phyloP scores from a whole-genome alignment of 2,888 invertebrate species.

The Chymomyza fuscimana region DNA sequence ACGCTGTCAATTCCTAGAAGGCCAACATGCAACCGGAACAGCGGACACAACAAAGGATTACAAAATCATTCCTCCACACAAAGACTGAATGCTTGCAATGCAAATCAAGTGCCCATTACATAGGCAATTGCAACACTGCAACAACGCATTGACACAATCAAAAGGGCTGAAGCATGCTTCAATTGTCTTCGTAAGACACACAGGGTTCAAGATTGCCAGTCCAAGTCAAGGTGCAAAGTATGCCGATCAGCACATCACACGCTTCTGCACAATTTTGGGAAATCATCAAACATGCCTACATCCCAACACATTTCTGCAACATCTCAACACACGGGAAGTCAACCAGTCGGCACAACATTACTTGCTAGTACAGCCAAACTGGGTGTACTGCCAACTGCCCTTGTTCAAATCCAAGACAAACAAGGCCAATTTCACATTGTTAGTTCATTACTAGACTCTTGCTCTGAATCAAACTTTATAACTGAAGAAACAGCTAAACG shows the following conservation, averaged over 20 bases:
- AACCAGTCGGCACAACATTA: neutral
- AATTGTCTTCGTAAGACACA: neutral
- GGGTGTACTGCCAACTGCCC: conserved; percentile 9
- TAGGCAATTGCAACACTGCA: neutral
- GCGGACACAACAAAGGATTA: neutral
- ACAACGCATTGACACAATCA: neutral
- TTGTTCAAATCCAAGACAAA: neutral
- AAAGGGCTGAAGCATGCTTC: neutral
- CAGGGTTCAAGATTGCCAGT: neutral
- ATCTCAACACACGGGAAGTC: neutral
- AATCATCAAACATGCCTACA: neutral
- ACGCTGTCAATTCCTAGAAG: conserved; percentile 19
- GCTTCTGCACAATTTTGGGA: neutral
- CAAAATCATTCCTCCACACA: neutral
- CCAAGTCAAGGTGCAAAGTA: conserved; percentile 8
- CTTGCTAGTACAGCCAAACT: conserved; percentile 1
- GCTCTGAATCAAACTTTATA: conserved; percentile 21
- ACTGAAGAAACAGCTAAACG: conserved; percentile 31
- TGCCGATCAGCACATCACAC: conserved; percentile 11
- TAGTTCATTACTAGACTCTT: neutral
- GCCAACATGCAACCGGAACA: neutral
- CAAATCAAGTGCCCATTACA: neutral
- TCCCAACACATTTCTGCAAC: neutral
- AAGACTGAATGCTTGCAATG: neutral
- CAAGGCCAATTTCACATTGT: neutral